Evolutionary conservation across 2,888 invertebrate species (phyloP).

Genomic region (Lissonota sp.): DNA sequence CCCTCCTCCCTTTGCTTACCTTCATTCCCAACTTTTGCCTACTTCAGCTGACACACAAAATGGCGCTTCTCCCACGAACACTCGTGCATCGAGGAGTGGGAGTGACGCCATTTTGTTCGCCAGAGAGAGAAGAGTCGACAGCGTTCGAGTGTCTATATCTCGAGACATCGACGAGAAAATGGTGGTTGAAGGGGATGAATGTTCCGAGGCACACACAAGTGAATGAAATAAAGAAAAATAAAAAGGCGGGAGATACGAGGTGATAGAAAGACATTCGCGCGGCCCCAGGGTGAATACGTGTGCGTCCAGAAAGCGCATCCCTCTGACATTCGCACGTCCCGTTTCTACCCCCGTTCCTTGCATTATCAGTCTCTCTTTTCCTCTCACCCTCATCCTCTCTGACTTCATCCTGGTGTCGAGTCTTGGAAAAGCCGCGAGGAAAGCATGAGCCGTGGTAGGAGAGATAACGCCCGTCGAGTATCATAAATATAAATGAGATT

Average conservation of each 20-base stretch:
- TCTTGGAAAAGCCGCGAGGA: background rate
- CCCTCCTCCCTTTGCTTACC: background rate
- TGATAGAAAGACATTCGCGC: background rate
- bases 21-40: no score
- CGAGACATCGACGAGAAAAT: background rate
- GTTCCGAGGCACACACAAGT: constrained; percentile 3
- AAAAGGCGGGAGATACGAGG: background rate
- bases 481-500: constrained; percentile 76
- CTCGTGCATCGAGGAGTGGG: background rate
- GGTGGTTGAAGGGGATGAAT: background rate
- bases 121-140: background rate
- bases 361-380: constrained; percentile 42
- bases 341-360: constrained; percentile 4
- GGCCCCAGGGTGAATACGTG: constrained; percentile 48
- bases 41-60: no score
- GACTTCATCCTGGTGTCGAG: background rate
- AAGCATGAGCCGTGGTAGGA: background rate
- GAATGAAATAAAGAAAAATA: constrained; percentile 25
- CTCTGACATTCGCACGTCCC: constrained; percentile 40
- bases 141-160: background rate
- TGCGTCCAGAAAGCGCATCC: constrained; percentile 46
- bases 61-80: no score
- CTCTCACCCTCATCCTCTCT: constrained; percentile 13
- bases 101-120: background rate
- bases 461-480: constrained; percentile 60